Evolutionary conservation across 2,113 vertebrate genomes (phyloP), one percentile per base, ranked within the genome.

Genomic region (Colistium nudipinnis): DNA sequence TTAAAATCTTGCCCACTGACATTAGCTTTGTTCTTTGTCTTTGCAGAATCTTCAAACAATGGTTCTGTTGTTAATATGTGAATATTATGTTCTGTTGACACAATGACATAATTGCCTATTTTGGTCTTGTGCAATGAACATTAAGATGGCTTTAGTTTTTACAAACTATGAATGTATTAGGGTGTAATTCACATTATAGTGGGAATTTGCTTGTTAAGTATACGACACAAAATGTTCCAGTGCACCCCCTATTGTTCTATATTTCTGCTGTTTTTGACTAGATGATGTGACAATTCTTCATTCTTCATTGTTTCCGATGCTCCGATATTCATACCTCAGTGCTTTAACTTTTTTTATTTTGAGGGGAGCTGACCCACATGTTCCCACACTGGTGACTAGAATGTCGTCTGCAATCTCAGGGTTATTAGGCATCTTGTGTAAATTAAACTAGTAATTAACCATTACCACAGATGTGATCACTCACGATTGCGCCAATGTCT

Each of bases 1-100:
- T 65, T 78, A 53, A 80, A 71, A 49, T 19, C 11, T 33, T 59
- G 59, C 43, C 39, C 36, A 44, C 24, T 65, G 60, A 65, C 43
- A 76, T 53, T 66, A 49, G 65, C 31, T 69, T 31, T 70, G 20
- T 35, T 52, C 13, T 61, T 62, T 55, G 36, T 72, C 41, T 52
- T 36, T 68, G 35, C 7, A 57, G 49, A 70, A 76, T 20, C 30
- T 6, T 39, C 22, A 35, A 48, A 57, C 31, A 70, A 30, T 31
- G 31, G 24, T 55, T 70, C 60, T 17, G 49, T 57, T 69, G 44
- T 36, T 48, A 51, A 53, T 33, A 27, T 25, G 55, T 33, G 0
- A 25, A 12, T 36, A 62, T 30, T 39, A 54, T 64, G 8, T 11
- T n/a, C 22, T 16, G 20, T 38, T 74, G 35, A 63, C 12, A 67